phyloP scores from a whole-genome alignment of 2,113 vertebrate genomes.

The Corapipo altera region DNA sequence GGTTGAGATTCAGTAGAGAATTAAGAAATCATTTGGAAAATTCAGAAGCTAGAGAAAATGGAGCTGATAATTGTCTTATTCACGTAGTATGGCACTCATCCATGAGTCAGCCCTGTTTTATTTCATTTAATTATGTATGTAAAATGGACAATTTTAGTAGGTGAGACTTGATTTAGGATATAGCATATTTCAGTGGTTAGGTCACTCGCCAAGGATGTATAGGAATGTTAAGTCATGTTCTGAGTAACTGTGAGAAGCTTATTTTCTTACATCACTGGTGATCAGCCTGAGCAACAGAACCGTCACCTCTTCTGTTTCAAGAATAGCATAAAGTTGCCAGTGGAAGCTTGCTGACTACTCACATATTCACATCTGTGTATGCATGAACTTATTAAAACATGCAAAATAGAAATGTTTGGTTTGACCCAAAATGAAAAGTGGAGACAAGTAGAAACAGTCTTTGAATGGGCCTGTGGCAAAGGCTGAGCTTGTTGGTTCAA shows the following conservation, averaged over 20 bases:
- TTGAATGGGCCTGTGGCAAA: background rate
- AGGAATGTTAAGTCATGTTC: background rate
- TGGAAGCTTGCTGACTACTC: background rate
- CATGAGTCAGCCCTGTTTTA: background rate
- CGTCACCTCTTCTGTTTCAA: background rate
- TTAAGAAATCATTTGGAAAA: background rate
- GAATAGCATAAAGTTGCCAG: background rate
- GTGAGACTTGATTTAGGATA: background rate
- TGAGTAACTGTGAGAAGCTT: background rate
- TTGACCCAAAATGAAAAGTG: background rate
- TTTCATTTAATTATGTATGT: background rate
- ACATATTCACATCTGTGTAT: background rate
- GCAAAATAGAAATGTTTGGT: background rate
- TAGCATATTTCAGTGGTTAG: background rate
- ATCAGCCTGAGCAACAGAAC: background rate
- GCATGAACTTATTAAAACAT: background rate
- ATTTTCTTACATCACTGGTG: background rate
- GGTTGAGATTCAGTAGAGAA: background rate
- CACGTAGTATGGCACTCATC: background rate
- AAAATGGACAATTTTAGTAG: background rate
- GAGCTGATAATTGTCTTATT: background rate
- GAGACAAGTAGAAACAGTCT: background rate
- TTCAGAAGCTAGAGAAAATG: background rate
- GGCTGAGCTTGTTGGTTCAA: background rate
- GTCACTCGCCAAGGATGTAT: background rate